Evolutionary conservation across 2,113 vertebrate species (phyloP), one percentile per base, ranked within the genome.

Genomic region (Ammodramus savannarum): DNA sequence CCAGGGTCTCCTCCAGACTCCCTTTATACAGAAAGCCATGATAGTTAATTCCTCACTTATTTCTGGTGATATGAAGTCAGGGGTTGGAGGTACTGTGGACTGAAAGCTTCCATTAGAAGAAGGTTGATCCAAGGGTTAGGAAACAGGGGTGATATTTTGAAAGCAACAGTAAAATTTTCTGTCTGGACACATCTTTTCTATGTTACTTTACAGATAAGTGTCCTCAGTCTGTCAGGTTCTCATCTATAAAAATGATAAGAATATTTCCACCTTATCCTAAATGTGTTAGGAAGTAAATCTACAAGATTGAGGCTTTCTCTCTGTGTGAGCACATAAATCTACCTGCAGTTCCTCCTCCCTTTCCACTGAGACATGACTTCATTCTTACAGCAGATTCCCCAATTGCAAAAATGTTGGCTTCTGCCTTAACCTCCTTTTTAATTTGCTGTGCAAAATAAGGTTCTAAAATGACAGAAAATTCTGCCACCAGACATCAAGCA

Each of bases 211-310:
- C 1, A 11, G 81, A 78, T 94, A 91, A 87, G 61, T 71, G 43
- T 31, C 41, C 48, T 87, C 73, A 67, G 73, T 48, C 65, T 90
- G 92, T 72, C 88, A 89, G 57, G 44, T 86, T 90, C 39, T 84
- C 76, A 77, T 93, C 88, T 83, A 51, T 89, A 92, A 73, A 96
- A 86, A 49, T 29, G 66, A 81, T 92, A 89, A 81, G 65, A 87
- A 66, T 91, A 91, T 95, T 94, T 93, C 36, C 29, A 74, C 68
- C 73, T 92, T 67, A 74, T 91, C 80, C 55, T 80, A 73, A 80
- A 79, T n/a, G 29, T 46, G 18, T 62, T 73, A 55, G 29, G 78
- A 93, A 85, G 93, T 85, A 89, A 96, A 91, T 91, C 82, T 49
- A 19, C 31, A 75, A 88, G 90, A 77, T 12, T 80, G 90, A 95